Evolutionary conservation across 1,140 invertebrate species (phyloP), one percentile per base, ranked within the genome.

Genomic region (Hesperophylax magnus): DNA sequence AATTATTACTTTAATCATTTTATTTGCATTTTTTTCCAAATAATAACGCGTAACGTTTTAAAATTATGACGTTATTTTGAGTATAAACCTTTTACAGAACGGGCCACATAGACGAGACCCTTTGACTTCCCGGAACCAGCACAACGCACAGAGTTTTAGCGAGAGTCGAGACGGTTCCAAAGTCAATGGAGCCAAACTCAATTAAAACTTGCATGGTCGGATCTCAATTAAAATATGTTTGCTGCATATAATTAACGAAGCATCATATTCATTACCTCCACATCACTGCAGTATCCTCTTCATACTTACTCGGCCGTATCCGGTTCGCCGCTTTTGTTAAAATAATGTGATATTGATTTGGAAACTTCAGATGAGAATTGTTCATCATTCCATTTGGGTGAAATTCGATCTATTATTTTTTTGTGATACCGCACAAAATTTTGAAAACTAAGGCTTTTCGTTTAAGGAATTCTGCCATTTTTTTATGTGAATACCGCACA

Each of bases 151-250:
- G 63, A 54, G 54, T 67, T 77, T 39, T 61, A 20, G 39, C 22
- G 71, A 75, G 78, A 79, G 78, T 63, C 65, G 69, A 84, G 81
- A 84, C 78, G 79, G 78, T 82, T 79, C 69, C 79, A 81, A 82
- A 84, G 83, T 84, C 83, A 84, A 84, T 84, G 81, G 75, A 82
- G 83, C 71, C 61, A 82, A 82, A 84, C 83, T 84, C 83, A 84
- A 84, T 84, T 84, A 82, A 84, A 84, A 84, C 83, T 84, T 84
- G 77, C 24, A 34, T 75, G 79, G 76, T 82, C 80, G 82, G 80
- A 84, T 77, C 75, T 74, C 82, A 81, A 81, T 84, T 81, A 81
- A 82, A 81, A 82, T 81, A 81, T 76, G 78, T 81, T 78, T 67
- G 76, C 74, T 79, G 77, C 72, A 84, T 82, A 79, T 82, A 67